Base-by-base conservation (phyloP, 2,888 invertebrate genomes). In the Tholera decimalis region DNA sequence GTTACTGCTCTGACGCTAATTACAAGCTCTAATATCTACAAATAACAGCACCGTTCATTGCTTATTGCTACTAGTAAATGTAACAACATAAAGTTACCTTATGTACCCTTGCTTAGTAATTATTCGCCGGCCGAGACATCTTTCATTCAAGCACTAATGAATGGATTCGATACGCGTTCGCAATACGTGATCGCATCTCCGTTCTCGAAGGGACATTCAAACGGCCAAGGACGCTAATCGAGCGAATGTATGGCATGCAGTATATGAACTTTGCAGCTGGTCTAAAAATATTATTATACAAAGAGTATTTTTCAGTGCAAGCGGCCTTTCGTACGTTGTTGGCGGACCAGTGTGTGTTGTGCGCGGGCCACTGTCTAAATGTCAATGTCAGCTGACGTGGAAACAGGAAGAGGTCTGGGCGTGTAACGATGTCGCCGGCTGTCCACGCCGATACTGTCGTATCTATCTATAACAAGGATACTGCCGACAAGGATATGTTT, bases 401-500 rank as follows among this genome's bases (percentile, higher is more conserved):
- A 86, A 89, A 85, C 92, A 93, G 93, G 93, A 93, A 93, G 93
- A 89, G 82, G 80, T 82, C 84, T 87, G 89, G 88, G 89, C 87
- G 87, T 85, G 76, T 80, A 71, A 79, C 79, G 83, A 83, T 82
- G 82, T 84, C 72, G 84, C 69, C 80, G 75, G 39, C 47, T 68
- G 65, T 47, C 65, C 68, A 65, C 58, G 47, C 77, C 71, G 72
- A 84, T 79, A 79, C 73, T 81, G 77, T 77, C 63, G 78, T 88
- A 87, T 86, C 82, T 88, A 86, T 89, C 82, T 89, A 85, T 89
- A 89, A 85, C 91, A 88, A 93, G 91, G 89, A 88, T 90, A 77
- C 53, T 43, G 57, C 68, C 53, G 74, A 83, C 78, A 75, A 86
- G 77, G 83, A 82, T 83, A 79, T 75, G 58, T 67, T 66, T 61